Percentiles rank a stretch among this genome's conserved stretches.
Conservation (phyloP, 2,113 vertebrate species). For the Callipepla squamata region DNA sequence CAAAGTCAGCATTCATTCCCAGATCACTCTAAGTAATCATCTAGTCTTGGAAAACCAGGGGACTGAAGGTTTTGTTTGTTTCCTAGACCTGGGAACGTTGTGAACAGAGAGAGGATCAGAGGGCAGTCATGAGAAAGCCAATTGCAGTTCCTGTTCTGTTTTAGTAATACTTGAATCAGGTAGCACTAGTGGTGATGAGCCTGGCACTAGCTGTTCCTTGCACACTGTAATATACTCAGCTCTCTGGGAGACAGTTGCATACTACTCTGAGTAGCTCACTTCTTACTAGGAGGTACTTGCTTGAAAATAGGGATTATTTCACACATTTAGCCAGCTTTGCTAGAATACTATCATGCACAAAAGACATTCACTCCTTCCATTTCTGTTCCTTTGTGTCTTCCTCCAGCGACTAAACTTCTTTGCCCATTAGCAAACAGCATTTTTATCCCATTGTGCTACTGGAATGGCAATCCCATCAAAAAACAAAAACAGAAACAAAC, state of each 20-base stretch:
- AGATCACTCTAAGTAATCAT: neutral
- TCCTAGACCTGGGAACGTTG: neutral
- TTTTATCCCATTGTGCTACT: neutral
- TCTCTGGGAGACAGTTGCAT: neutral
- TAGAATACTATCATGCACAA: neutral
- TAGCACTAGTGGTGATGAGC: neutral
- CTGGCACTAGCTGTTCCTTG: neutral
- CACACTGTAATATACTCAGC: neutral
- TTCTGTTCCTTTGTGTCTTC: neutral
- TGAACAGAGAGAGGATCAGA: neutral
- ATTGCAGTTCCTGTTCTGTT: neutral
- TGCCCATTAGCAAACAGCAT: neutral
- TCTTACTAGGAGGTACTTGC: neutral
- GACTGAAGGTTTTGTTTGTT: neutral
- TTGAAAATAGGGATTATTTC: neutral
- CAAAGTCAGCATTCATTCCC: neutral
- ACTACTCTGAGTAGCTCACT: neutral
- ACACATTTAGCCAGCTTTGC: neutral
- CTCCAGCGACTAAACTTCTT: neutral
- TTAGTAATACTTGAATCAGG: neutral
- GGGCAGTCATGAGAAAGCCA: neutral
- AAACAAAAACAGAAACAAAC: neutral
- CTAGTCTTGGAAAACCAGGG: neutral
- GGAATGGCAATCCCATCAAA: neutral
- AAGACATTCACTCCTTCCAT: neutral